These are phyloP conservation scores for Corydoras maculifer DNA, from an alignment of 2,113 vertebrate genomes.

Conservation along the genomic window DNA sequence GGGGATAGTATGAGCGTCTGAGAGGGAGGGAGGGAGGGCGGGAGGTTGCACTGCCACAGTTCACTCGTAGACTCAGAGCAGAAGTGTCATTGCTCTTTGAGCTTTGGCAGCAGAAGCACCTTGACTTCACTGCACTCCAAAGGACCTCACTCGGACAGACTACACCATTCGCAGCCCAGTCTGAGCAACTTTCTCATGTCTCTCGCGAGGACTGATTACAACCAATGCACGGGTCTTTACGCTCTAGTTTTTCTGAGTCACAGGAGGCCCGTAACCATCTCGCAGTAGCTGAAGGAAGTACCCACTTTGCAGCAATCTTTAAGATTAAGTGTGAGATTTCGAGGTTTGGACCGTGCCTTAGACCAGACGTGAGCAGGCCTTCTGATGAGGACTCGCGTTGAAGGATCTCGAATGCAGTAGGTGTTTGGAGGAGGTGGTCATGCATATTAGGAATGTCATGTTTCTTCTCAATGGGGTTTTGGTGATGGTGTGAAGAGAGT, in stretches of 20 bases:
- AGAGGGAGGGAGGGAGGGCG: conserved; percentile 37
- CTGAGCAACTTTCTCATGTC: background rate
- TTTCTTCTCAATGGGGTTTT: conserved; percentile 17
- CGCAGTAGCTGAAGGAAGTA: too few relatives aligned
- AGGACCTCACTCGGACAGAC: conserved; percentile 11
- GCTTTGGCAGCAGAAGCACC: conserved; percentile 45
- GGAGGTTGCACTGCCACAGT: conserved; percentile 52
- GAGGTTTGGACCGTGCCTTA: too few relatives aligned
- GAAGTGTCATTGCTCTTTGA: conserved; percentile 55
- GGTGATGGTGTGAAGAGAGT: background rate
- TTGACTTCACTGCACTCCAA: conserved; percentile 20
- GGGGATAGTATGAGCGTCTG: background rate
- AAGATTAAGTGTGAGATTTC: too few relatives aligned
- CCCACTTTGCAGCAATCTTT: too few relatives aligned
- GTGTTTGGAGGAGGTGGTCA: background rate
- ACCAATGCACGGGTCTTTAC: background rate
- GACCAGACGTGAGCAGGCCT: too few relatives aligned
- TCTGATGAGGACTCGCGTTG: background rate
- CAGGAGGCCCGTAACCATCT: background rate
- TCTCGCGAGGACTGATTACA: conserved; percentile 16
- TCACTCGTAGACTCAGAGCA: conserved; percentile 57
- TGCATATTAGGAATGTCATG: conserved; percentile 26
- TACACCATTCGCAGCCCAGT: background rate
- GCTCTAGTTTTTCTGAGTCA: background rate
- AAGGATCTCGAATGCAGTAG: background rate